These are phyloP conservation scores for Telmatochromis sp. DNA, from an alignment of 2,113 vertebrate genomes.

Conservation along the genomic window DNA sequence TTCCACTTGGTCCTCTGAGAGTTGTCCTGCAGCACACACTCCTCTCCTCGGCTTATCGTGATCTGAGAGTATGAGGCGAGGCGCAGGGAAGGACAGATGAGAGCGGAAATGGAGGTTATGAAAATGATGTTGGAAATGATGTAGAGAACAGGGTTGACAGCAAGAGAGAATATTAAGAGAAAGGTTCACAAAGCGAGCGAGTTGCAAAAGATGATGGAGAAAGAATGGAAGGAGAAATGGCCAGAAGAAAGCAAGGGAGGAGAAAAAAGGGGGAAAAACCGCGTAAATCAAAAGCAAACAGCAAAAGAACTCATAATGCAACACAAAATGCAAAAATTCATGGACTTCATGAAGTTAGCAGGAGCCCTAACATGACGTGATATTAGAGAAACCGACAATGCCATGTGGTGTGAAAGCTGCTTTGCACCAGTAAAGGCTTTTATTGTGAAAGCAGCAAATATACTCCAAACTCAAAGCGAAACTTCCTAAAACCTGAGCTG, in stretches of 20 bases:
- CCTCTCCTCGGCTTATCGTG: constrained; percentile 88
- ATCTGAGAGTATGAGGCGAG: constrained; percentile 70
- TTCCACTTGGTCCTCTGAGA: constrained; percentile 97
- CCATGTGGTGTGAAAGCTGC: background rate
- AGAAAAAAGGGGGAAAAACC: fast-evolving
- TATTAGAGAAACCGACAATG: background rate
- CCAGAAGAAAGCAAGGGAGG: background rate
- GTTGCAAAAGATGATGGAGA: background rate
- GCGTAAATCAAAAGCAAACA: constrained; percentile 9
- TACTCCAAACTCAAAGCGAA: background rate
- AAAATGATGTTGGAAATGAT: background rate
- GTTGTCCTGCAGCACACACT: constrained; percentile 96
- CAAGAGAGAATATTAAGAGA: background rate
- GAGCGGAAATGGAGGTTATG: background rate
- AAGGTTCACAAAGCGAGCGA: background rate
- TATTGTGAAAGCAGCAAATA: constrained; percentile 8
- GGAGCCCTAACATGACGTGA: background rate
- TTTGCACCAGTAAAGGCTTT: background rate
- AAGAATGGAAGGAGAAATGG: background rate
- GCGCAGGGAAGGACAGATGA: background rate
- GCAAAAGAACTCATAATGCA: constrained; percentile 10
- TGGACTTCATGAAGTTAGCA: constrained; percentile 32
- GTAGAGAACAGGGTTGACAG: background rate
- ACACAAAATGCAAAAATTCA: constrained; percentile 25
- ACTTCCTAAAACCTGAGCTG: background rate